These are phyloP conservation scores for Nesidiocoris tenuis DNA, from an alignment of 2,888 invertebrate genomes.

Conservation along the genomic window DNA sequence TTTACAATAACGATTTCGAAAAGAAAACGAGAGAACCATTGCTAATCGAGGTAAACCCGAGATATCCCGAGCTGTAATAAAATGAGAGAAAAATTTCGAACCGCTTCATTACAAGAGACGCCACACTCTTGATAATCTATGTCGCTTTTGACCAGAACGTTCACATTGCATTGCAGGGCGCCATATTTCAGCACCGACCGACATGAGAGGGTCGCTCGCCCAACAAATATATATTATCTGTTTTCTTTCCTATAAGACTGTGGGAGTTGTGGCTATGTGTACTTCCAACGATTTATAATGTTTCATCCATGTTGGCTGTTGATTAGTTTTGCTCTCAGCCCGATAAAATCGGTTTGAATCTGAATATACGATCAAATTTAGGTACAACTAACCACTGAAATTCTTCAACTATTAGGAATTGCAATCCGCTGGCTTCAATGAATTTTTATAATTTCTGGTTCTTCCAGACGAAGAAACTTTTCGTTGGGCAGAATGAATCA, in stretches of 20 bases:
- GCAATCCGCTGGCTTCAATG: too few species aligned
- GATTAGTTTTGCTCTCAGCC: not conserved
- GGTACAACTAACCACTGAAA: too few species aligned
- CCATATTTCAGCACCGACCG: not conserved
- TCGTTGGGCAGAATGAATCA: too few species aligned
- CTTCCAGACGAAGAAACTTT: too few species aligned
- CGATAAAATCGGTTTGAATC: too few species aligned
- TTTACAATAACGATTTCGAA: constrained; percentile 1
- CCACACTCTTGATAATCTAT: not conserved
- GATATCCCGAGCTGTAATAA: not conserved
- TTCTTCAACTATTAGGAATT: too few species aligned
- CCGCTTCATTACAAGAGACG: constrained; percentile 1
- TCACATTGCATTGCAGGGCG: not conserved
- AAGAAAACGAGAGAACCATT: constrained; percentile 15
- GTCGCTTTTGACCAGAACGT: not conserved
- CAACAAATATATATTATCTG: not conserved
- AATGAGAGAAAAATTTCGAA: not conserved
- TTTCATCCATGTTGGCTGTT: not conserved
- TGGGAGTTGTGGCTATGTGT: too few species aligned
- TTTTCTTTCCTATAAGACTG: not conserved
- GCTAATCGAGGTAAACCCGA: constrained; percentile 17
- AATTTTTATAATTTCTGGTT: too few species aligned
- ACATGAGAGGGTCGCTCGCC: not conserved
- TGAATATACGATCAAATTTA: too few species aligned
- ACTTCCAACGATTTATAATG: not conserved